Evolutionary conservation across 2,888 invertebrate species (phyloP).

Genomic region (Dryococelus australis): DNA sequence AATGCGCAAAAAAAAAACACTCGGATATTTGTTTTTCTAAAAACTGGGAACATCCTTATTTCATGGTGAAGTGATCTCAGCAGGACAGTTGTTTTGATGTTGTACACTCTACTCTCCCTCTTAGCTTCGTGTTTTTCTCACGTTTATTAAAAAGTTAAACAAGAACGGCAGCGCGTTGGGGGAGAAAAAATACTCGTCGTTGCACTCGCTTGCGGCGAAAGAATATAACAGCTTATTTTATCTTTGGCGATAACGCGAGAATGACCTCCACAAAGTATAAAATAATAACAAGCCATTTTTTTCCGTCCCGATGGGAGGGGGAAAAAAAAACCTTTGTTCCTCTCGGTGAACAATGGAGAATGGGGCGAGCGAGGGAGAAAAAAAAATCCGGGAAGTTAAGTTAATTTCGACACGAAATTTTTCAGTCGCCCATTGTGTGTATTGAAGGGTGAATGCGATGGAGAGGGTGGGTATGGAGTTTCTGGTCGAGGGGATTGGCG

Average conservation of each 20-base stretch:
- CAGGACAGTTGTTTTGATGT: background rate
- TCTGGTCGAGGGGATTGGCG: background rate
- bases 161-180: background rate
- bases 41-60: too few relatives aligned
- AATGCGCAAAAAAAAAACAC: too few relatives aligned
- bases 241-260: background rate
- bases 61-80: too few relatives aligned
- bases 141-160: slow-evolving; percentile 4
- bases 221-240: slow-evolving; percentile 16
- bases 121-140: background rate
- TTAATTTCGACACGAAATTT: slow-evolving; percentile 3
- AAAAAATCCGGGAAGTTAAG: background rate
- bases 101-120: background rate
- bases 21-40: too few relatives aligned
- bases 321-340: background rate
- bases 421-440: background rate
- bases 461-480: background rate
- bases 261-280: background rate
- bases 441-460: slow-evolving; percentile 6
- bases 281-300: background rate
- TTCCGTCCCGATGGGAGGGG: background rate
- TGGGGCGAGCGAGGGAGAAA: background rate
- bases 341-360: background rate
- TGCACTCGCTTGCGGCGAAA: background rate
- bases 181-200: background rate